Percentiles rank a stretch among this genome's conserved stretches.
phyloP scores from a whole-genome alignment of 2,797 vertebrate genomes.

The Smutsia gigantea region DNA sequence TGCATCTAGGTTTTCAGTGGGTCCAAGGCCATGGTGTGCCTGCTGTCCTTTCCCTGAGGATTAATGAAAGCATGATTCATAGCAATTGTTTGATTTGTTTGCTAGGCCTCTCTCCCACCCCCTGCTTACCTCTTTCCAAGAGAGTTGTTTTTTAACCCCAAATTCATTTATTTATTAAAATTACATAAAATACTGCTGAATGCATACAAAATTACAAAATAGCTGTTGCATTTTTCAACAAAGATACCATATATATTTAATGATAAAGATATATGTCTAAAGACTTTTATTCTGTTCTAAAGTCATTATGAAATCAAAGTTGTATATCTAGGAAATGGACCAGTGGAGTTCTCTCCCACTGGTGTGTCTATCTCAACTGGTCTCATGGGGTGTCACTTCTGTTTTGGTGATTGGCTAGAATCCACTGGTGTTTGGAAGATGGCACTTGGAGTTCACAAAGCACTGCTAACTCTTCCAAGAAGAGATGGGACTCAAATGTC shows the following conservation, averaged over 20 bases:
- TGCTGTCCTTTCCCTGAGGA: background rate
- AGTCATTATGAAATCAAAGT: constrained; percentile 94
- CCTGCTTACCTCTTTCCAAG: background rate
- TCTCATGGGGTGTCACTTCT: constrained; percentile 93
- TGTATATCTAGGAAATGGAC: constrained; percentile 93
- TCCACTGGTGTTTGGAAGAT: background rate
- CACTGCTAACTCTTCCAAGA: background rate
- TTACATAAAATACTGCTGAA: constrained; percentile 44
- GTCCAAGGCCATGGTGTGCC: background rate
- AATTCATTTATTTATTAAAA: constrained; percentile 61
- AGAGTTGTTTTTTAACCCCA: background rate
- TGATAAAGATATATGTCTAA: constrained; percentile 10
- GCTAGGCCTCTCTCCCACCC: background rate
- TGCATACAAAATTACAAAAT: constrained; percentile 57
- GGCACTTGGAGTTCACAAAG: background rate
- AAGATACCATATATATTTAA: background rate
- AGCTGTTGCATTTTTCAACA: background rate
- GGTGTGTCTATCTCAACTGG: constrained; percentile 95
- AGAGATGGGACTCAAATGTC: background rate
- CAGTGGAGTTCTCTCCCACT: constrained; percentile 92
- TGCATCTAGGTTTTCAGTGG: background rate
- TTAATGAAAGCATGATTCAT: background rate
- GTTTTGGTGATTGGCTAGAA: constrained; percentile 94
- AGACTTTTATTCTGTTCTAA: constrained; percentile 63
- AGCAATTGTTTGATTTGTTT: constrained; percentile 44